A percentile compares a stretch with the other conserved stretches of the same genome.
Conservation (phyloP, 2,113 vertebrate species). For the Lynx canadensis region DNA sequence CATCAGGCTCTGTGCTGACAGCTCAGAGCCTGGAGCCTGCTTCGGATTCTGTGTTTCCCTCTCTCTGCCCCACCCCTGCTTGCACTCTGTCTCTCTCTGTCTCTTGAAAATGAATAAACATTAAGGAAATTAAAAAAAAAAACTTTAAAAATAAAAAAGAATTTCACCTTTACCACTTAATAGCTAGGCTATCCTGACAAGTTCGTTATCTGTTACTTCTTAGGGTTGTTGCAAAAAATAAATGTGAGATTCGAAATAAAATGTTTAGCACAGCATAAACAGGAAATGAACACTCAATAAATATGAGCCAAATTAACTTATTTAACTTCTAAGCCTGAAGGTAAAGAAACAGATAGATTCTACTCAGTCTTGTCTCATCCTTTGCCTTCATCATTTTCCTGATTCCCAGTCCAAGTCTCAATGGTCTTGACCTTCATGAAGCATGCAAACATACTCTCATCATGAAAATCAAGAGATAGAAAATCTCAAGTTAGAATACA, state of each 20-base stretch:
- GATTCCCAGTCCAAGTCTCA: background rate
- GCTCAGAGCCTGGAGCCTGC: too few species aligned
- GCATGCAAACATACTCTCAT: background rate
- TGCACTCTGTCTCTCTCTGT: too few species aligned
- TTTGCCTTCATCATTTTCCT: background rate
- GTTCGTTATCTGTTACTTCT: background rate
- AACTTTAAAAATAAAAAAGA: background rate
- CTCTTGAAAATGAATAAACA: too few species aligned
- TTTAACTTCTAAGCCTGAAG: background rate
- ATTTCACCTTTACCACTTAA: background rate
- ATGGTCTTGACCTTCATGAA: background rate
- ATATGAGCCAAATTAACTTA: background rate
- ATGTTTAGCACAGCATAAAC: background rate
- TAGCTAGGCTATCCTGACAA: background rate
- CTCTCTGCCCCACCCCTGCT: too few species aligned
- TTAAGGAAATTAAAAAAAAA: too few species aligned
- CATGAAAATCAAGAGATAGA: background rate
- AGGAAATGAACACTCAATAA: background rate
- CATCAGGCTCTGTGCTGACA: too few species aligned
- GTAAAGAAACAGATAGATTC: background rate
- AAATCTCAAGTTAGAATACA: background rate
- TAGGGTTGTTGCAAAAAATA: background rate
- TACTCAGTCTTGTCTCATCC: background rate
- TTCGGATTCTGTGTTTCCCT: too few species aligned
- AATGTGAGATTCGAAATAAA: constrained; percentile 30